Conservation (phyloP, 30 jellyfish, hydroid and myxozoan genomes). For the Cassiopea xamachana region DNA sequence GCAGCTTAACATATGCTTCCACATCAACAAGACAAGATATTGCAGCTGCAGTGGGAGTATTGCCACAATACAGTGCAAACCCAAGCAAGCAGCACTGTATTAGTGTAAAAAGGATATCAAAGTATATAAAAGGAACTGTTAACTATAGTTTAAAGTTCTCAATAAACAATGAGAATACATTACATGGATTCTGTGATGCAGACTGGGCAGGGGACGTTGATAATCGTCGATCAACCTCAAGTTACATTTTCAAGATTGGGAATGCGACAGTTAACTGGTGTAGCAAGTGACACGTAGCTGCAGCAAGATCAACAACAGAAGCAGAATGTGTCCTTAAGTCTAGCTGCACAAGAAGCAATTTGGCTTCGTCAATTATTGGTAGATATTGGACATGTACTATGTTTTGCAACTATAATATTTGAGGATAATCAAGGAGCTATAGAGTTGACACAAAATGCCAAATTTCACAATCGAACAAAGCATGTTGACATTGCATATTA, state of each 20-base stretch:
- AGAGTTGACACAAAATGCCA: background rate
- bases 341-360: background rate
- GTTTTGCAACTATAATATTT: background rate
- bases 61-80: slow-evolving; percentile 28
- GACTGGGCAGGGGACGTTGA: slow-evolving; percentile 38
- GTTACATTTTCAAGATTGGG: slow-evolving; percentile 11
- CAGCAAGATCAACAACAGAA: slow-evolving; percentile 15
- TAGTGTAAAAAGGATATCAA: slow-evolving; percentile 51
- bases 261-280: background rate
- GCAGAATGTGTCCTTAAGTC: background rate
- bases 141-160: slow-evolving; percentile 7
- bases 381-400: background rate
- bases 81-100: slow-evolving; percentile 65
- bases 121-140: slow-evolving; percentile 63
- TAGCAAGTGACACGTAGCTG: background rate
- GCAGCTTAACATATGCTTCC: background rate
- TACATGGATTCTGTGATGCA: slow-evolving; percentile 45
- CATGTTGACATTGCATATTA: background rate
- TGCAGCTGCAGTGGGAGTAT: slow-evolving; percentile 28
- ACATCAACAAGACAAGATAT: slow-evolving; percentile 44
- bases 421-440: background rate
- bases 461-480: background rate
- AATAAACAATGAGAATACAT: background rate
- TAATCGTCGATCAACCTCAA: background rate
- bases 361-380: background rate